Conservation (phyloP, 2,113 vertebrate species). For the Laterallus jamaicensis region DNA sequence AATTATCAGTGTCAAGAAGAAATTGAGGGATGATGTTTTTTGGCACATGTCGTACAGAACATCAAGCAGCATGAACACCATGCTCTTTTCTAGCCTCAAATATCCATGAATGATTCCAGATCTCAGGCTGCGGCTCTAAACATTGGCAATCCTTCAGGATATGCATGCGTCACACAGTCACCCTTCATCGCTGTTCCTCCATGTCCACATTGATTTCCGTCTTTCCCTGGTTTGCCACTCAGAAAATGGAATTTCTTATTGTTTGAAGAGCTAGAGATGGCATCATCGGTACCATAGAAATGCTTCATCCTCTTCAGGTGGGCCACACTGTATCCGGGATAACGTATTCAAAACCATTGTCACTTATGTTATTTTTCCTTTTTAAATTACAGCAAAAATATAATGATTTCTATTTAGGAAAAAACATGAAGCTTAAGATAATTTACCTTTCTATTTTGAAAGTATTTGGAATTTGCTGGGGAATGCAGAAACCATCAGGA, state of each 20-base stretch:
- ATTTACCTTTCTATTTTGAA: not conserved
- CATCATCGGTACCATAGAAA: not conserved
- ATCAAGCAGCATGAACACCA: not conserved
- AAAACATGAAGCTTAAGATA: not conserved
- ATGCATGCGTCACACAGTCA: not conserved
- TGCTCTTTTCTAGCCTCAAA: not conserved
- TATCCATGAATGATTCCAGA: not conserved
- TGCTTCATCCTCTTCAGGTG: not conserved
- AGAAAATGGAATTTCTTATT: not conserved
- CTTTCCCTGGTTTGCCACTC: not conserved
- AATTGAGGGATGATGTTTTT: not conserved
- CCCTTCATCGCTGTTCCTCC: not conserved
- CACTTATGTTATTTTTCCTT: constrained; percentile 31
- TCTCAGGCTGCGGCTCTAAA: not conserved
- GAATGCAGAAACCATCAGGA: not conserved
- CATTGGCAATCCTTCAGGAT: not conserved
- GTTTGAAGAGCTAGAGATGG: not conserved
- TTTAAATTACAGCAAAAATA: constrained; percentile 10
- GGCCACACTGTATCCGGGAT: not conserved
- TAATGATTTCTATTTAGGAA: not conserved
- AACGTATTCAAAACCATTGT: not conserved
- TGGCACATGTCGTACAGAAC: not conserved
- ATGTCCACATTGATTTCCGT: not conserved
- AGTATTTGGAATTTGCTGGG: not conserved
- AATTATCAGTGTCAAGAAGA: not conserved